Base-by-base conservation (phyloP, 2,113 vertebrate genomes). In the Melanotaenia duboulayi region DNA sequence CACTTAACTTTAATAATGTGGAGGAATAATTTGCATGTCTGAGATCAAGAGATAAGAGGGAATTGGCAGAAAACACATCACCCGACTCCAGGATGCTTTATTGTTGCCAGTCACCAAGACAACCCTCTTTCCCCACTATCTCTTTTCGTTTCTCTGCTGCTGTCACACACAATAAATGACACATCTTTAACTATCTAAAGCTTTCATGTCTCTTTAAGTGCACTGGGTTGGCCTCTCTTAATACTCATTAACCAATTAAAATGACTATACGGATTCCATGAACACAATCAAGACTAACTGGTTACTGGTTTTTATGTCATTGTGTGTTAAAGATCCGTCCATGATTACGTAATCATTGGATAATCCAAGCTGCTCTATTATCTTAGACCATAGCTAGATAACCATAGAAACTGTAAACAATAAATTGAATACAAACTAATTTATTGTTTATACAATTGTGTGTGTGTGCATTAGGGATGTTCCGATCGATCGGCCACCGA, bases 11-110 rank as follows among this genome's bases (percentile, higher is more conserved):
- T 81, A 81, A 85, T 85, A 78, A 80, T 63, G 75, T 78, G 78
- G 71, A 74, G 52, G 71, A 82, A 85, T 82, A 44, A 88, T 90
- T 88, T 89, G 75, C 85, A 89, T 87, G 77, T 82, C 85, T 78
- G 51, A 77, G 78, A 87, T 89, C 75, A 86, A 70, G 76, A 83
- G 76, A 85, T 85, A 57, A 54, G 74, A 73, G 20, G 65, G 44
- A 78, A 69, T 42, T 11, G 6, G 17, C 19, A 59, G 40, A 71
- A 55, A 54, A 16, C 13, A 44, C n/a, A 56, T 65, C 62, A 81
- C 79, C 23, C 52, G 72, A 49, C 12, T 64, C 68, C 14, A 51
- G 37, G 74, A 71, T 61, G 49, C 63, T 28, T 74, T 23, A 4
- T 23, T 72, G 51, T 70, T 63, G 37, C 32, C 62, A 60, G 55